Evolutionary conservation across 2,888 invertebrate genomes (phyloP).

Genomic region (Noctua janthina): DNA sequence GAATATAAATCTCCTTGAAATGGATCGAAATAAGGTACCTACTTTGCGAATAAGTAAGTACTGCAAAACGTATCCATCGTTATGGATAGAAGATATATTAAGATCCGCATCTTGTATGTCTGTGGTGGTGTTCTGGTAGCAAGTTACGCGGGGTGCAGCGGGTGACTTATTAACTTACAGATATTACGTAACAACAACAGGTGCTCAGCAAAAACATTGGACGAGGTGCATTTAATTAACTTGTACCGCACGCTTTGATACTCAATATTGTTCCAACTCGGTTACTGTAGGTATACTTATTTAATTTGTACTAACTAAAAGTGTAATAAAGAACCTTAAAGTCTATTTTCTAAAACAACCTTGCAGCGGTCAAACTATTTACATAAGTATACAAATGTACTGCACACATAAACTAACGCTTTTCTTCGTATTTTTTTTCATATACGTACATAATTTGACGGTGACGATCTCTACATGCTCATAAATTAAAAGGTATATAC

Average conservation of each 20-base stretch:
- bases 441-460: not conserved
- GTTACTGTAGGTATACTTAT: not conserved
- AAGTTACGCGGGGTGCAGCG: constrained; percentile 63
- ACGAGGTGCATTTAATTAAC: constrained; percentile 70
- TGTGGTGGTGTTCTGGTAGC: constrained; percentile 36
- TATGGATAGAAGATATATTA: not conserved
- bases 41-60: too few relatives aligned
- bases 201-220: constrained; percentile 71
- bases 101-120: constrained; percentile 39
- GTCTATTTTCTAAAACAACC: not conserved
- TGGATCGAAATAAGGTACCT: not conserved
- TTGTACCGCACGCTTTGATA: constrained; percentile 46
- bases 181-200: constrained; percentile 77
- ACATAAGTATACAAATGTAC: not conserved
- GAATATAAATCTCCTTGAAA: not conserved
- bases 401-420: not conserved
- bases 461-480: not conserved
- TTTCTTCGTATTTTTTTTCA: not conserved
- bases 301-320: not conserved
- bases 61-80: not conserved
- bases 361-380: not conserved
- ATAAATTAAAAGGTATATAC: not conserved
- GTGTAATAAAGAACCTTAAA: not conserved
- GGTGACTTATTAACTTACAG: constrained; percentile 75
- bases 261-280: constrained; percentile 36